Evolutionary conservation across 37 sponge, comb jelly and placozoan genomes (phyloP), one percentile per base, ranked within the genome.

Genomic region (Aplysina aerophoba): DNA sequence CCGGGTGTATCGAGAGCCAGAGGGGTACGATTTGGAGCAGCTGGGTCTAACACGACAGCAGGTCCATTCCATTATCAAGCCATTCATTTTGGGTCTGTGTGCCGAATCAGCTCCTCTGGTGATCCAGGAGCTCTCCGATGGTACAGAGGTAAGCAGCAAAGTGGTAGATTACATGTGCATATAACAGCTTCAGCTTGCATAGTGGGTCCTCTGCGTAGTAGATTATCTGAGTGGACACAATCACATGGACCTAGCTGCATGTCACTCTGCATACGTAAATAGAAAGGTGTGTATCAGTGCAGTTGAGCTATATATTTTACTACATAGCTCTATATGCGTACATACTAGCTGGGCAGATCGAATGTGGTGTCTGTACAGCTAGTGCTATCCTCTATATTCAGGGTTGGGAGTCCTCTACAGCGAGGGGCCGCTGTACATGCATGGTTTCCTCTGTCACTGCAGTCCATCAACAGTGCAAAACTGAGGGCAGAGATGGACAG

Each of bases 41-140:
- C 34, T 95, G 19, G 95, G 95, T 0, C 37, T 92, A 27, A 74
- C 35, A 0, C 83, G 67, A 35, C 84, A 87, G 16, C 39, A 81
- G 19, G 30, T 95, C 22, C 84, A 77, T 27, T 69, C 89, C 14
- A 63, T 95, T 73, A 81, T 95, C 5, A 81, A 85, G 30, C 95
- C 95, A 21, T 79, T 95, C 24, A 59, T 95, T 34, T 39, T 95
- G 13, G 89, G 92, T 17, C 84, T 95, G 34, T 89, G 94, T 85
- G 93, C 93, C 39, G 95, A 95, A 38, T 33, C 89, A 36, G 89
- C 91, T 34, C 88, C 93, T 4, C 80, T 72, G 16, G 87, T 93
- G 15, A 25, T 55, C 3, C 69, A 83, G 55, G 57, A 71, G 31
- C 57, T 66, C 17, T 83, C 84, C 5, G 57, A 66, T 21, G 50